Evolutionary conservation across 2,888 invertebrate species (phyloP).

Genomic region (Rambutsinella grinnellia): DNA sequence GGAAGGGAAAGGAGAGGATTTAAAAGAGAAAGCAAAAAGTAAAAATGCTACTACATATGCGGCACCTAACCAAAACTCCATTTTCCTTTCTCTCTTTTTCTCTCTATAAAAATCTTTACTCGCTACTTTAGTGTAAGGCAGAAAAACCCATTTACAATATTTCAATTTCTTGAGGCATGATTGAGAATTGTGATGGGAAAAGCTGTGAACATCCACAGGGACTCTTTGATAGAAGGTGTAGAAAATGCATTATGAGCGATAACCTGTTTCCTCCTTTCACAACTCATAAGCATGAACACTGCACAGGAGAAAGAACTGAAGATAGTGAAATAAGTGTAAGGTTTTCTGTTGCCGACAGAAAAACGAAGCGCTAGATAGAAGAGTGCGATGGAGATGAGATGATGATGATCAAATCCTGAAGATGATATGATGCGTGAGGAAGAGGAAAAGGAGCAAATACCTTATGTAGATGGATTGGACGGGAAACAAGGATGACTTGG

Average conservation of each 20-base stretch:
- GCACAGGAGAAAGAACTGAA: background rate
- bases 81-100: background rate
- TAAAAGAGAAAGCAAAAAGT: background rate
- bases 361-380: background rate
- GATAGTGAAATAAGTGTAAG: background rate
- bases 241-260: conserved; percentile 49
- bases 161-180: conserved; percentile 51
- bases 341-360: background rate
- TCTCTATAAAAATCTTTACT: background rate
- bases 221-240: conserved; percentile 44
- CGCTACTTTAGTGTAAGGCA: conserved; percentile 24
- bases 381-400: conserved; percentile 1
- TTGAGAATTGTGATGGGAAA: conserved; percentile 50
- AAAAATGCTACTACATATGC: background rate
- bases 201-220: conserved; percentile 46
- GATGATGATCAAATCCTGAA: background rate
- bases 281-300: background rate
- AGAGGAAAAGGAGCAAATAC: conserved; percentile 11
- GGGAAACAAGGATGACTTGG: conserved; percentile 34
- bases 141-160: conserved; percentile 49
- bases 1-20: background rate
- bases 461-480: conserved; percentile 37
- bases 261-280: conserved; percentile 36
- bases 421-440: conserved; percentile 7
- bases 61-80: background rate